Conservation (phyloP, 2,797 vertebrate genomes). For the Astyanax mexicanus region DNA sequence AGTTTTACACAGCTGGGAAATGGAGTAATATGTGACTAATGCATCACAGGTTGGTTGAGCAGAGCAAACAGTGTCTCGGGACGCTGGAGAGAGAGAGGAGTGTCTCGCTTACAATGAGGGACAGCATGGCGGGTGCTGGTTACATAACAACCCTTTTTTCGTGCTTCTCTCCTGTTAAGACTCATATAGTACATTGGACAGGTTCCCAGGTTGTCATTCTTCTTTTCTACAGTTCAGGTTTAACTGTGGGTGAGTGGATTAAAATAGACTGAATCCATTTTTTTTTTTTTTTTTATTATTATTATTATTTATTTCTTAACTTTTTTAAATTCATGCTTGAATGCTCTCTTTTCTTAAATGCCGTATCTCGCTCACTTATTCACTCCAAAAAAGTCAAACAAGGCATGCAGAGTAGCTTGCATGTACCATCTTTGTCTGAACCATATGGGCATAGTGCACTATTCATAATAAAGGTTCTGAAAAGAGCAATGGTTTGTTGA, state of each 20-base stretch:
- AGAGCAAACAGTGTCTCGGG: conserved; percentile 42
- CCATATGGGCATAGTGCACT: background rate
- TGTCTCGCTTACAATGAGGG: background rate
- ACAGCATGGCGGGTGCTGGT: conserved; percentile 22
- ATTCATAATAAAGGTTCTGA: background rate
- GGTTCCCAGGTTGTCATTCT: background rate
- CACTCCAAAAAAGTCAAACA: background rate
- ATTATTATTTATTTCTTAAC: background rate
- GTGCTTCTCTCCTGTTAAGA: background rate
- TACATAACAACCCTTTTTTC: conserved; percentile 12
- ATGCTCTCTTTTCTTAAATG: background rate
- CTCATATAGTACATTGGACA: background rate
- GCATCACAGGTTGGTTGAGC: conserved; percentile 25
- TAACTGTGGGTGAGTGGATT: background rate
- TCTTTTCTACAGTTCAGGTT: no score
- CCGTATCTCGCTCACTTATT: background rate
- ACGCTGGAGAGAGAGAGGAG: conserved; percentile 13
- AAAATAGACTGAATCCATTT: background rate
- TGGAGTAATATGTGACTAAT: conserved; percentile 41
- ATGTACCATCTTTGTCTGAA: conserved; percentile 7
- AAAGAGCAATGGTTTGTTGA: conserved; percentile 1
- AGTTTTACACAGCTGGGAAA: conserved; percentile 28
- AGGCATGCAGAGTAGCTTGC: background rate
- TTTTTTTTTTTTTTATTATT: background rate
- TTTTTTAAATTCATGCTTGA: background rate